Conservation (phyloP, 2,797 vertebrate genomes). For the Neomorphus geoffroyi region DNA sequence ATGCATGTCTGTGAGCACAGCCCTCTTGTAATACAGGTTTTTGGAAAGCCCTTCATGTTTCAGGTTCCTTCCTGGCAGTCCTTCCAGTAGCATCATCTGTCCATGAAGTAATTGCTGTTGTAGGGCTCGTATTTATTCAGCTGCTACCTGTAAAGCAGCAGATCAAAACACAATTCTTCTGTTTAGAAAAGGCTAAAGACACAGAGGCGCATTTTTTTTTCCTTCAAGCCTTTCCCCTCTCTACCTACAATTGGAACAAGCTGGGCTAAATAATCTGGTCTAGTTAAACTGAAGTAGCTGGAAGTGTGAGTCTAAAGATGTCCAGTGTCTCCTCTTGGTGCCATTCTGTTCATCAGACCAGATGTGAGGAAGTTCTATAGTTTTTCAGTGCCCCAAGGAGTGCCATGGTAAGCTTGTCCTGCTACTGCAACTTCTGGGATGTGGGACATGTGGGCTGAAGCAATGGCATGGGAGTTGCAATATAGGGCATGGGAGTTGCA, state of each 20-base stretch:
- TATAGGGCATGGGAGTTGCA: neutral
- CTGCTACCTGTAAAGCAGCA: neutral
- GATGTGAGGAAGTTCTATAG: neutral
- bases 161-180: neutral
- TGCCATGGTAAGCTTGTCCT: neutral
- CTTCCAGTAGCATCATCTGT: neutral
- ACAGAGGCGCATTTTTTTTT: neutral
- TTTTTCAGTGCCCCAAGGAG: neutral
- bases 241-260: neutral
- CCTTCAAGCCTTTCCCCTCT: neutral
- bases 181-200: neutral
- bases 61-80: neutral
- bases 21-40: neutral
- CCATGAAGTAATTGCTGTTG: neutral
- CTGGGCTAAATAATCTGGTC: neutral
- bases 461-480: neutral
- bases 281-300: neutral
- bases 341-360: neutral
- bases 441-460: neutral
- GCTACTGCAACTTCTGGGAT: neutral
- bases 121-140: neutral
- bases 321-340: neutral
- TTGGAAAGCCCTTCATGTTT: neutral
- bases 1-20: neutral
- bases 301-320: neutral